Percentiles rank a stretch among this genome's conserved stretches.
These are phyloP conservation scores for Pyrrhosoma nymphula DNA, from an alignment of 2,888 invertebrate genomes.

Conservation along the genomic window DNA sequence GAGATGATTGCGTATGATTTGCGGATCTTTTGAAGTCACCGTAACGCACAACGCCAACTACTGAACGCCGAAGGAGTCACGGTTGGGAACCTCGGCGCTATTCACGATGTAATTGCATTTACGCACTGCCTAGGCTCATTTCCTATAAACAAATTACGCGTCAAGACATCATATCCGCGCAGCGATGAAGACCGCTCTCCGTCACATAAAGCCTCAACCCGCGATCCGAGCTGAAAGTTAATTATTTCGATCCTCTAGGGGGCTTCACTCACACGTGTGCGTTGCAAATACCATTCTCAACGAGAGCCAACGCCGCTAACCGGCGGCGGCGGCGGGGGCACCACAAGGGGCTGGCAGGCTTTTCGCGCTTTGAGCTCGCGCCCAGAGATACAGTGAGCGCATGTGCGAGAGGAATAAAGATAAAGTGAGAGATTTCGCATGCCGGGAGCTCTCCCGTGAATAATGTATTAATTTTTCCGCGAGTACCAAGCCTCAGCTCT, in stretches of 20 bases:
- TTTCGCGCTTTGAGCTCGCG: not conserved
- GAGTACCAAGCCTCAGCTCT: not conserved
- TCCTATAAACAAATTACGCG: not conserved
- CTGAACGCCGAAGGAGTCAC: not conserved
- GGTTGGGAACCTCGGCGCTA: not conserved
- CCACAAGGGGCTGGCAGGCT: not conserved
- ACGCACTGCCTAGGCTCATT: not conserved
- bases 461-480: constrained; percentile 21
- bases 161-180: not conserved
- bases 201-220: not conserved
- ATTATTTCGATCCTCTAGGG: constrained; percentile 8
- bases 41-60: not conserved
- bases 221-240: not conserved
- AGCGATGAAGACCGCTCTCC: not conserved
- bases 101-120: constrained; percentile 3
- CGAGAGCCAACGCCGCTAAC: not conserved
- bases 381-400: not conserved
- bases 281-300: not conserved
- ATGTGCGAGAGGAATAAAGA: no score
- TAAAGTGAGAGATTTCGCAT: not conserved
- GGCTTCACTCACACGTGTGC: not conserved
- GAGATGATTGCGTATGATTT: no score
- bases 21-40: not conserved
- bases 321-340: not conserved
- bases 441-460: not conserved